phyloP scores from a whole-genome alignment of 2,888 invertebrate species.

The Lampropteryx suffumata region DNA sequence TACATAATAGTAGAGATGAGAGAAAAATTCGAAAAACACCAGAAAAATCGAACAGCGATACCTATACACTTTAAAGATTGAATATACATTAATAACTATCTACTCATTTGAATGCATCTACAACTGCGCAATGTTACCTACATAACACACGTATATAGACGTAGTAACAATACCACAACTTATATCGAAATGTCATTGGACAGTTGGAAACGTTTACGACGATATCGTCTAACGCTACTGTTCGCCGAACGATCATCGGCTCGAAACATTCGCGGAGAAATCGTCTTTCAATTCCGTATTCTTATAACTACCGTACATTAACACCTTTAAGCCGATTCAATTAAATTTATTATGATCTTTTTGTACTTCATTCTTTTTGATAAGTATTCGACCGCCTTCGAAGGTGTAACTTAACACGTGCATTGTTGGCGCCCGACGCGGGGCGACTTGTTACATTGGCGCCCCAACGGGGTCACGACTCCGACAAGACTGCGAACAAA shows the following conservation, averaged over 20 bases:
- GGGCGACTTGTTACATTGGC: conserved; percentile 4
- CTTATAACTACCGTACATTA: conserved; percentile 67
- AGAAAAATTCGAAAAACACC: conserved; percentile 64
- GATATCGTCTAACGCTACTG: conserved; percentile 30
- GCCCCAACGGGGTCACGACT: conserved; percentile 3
- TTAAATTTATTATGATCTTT: conserved; percentile 67
- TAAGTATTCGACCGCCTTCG: conserved; percentile 52
- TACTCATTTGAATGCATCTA: conserved; percentile 65
- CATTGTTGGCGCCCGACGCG: conserved; percentile 24
- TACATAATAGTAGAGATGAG: conserved; percentile 61
- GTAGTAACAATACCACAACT: conserved; percentile 63
- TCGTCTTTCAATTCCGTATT: conserved; percentile 68
- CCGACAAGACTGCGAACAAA: conserved; percentile 6
- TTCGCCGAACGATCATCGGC: conserved; percentile 36
- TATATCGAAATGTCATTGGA: conserved; percentile 58
- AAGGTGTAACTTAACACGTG: conserved; percentile 26
- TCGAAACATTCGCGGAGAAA: conserved; percentile 35
- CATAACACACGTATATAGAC: conserved; percentile 69
- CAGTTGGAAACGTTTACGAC: conserved; percentile 47
- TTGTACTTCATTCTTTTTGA: conserved; percentile 72
- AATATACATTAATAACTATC: conserved; percentile 72
- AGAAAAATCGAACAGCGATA: conserved; percentile 71
- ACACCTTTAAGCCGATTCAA: conserved; percentile 70
- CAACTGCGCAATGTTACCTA: conserved; percentile 66
- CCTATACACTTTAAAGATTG: conserved; percentile 71